Conservation (phyloP, 1,140 invertebrate genomes). For the Cecropterus lyciades region DNA sequence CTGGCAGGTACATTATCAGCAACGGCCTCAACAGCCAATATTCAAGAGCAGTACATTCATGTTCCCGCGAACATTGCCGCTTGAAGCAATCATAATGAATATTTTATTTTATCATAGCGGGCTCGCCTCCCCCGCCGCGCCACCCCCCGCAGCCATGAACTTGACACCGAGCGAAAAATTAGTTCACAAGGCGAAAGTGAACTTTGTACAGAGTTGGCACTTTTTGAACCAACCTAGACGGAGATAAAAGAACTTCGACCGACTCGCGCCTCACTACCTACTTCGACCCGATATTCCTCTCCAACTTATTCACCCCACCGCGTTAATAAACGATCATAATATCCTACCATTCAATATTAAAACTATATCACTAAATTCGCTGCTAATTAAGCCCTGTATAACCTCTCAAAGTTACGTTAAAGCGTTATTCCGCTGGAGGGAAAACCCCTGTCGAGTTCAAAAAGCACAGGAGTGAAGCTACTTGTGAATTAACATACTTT, state of each 20-base stretch:
- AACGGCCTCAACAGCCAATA: constrained; percentile 50
- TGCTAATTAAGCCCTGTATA: constrained; percentile 66
- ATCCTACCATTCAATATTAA: constrained; percentile 43
- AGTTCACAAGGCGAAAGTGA: constrained; percentile 83
- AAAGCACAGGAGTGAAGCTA: constrained; percentile 66
- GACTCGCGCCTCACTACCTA: constrained; percentile 38
- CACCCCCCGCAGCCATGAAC: constrained; percentile 70
- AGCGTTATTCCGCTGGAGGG: constrained; percentile 49
- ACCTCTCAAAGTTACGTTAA: constrained; percentile 58
- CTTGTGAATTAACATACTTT: constrained; percentile 81
- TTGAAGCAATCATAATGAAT: constrained; percentile 81
- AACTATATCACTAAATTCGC: constrained; percentile 54
- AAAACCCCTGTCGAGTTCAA: constrained; percentile 68
- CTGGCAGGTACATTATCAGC: not conserved
- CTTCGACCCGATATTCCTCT: constrained; percentile 21
- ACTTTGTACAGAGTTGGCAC: constrained; percentile 81
- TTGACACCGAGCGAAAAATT: constrained; percentile 83
- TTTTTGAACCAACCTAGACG: constrained; percentile 76
- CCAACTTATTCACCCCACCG: constrained; percentile 26
- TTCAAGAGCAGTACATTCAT: constrained; percentile 43
- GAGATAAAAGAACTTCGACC: constrained; percentile 75
- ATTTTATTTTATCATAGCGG: constrained; percentile 82
- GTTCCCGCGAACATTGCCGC: constrained; percentile 66
- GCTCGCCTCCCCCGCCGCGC: constrained; percentile 40
- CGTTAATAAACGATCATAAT: constrained; percentile 36